Evolutionary conservation across 1,140 invertebrate genomes (phyloP).

Genomic region (Dufourea novaeangliae): DNA sequence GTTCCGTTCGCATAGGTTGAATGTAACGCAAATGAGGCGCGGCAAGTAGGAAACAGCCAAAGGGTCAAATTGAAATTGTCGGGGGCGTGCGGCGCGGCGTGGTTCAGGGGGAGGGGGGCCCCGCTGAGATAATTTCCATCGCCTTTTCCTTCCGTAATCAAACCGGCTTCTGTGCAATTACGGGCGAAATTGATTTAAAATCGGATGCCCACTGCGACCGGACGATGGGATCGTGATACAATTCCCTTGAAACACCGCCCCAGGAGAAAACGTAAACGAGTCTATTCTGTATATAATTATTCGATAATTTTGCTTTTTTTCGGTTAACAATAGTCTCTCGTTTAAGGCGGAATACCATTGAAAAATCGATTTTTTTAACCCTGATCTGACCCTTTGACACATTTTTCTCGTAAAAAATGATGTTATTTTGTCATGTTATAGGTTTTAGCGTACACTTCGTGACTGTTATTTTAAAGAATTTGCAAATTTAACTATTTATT

Average conservation of each 20-base stretch:
- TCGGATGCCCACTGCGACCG: background rate
- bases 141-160: conserved; percentile 44
- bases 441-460: no score
- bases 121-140: conserved; percentile 35
- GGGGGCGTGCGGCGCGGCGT: background rate
- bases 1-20: conserved; percentile 4
- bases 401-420: no score
- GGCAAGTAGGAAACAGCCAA: background rate
- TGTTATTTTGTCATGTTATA: no score
- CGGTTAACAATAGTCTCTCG: no score
- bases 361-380: background rate
- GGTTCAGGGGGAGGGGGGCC: background rate
- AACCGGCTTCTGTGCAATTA: conserved; percentile 37
- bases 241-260: conserved; percentile 1
- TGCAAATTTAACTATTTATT: no score
- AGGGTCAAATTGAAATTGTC: conserved; percentile 30
- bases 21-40: conserved; percentile 25
- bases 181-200: conserved; percentile 44
- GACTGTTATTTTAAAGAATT: no score
- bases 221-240: conserved; percentile 7
- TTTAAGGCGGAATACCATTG: no score
- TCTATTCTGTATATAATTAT: conserved; percentile 9
- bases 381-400: background rate
- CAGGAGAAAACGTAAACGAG: background rate
- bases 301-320: background rate